phyloP scores from a whole-genome alignment of 2,113 vertebrate genomes.

The Anolis carolinensis region DNA sequence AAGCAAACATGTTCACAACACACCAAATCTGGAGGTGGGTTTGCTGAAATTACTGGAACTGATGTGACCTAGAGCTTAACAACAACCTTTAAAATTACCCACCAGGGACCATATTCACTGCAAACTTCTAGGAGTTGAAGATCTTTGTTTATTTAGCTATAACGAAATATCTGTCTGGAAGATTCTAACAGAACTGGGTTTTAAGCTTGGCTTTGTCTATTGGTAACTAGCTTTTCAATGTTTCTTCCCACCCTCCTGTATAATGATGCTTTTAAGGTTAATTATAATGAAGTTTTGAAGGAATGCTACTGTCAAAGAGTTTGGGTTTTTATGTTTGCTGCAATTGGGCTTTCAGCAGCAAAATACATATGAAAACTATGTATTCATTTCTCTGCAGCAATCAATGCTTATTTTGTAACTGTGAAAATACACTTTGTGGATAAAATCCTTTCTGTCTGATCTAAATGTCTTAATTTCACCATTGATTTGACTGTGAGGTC shows the following conservation, averaged over 20 bases:
- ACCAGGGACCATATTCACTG: too few species aligned
- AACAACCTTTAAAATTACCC: too few species aligned
- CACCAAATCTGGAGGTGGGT: too few species aligned
- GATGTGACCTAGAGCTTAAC: too few species aligned
- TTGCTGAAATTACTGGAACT: too few species aligned
- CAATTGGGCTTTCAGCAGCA: slow-evolving; percentile 22
- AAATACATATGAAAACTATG: neutral
- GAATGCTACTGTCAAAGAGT: neutral
- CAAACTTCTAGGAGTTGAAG: too few species aligned
- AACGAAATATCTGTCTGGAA: too few species aligned
- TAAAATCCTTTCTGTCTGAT: neutral
- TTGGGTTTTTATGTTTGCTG: neutral
- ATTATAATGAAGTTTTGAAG: slow-evolving; percentile 1
- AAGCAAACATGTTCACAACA: too few species aligned
- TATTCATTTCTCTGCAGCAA: neutral
- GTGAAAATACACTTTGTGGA: neutral
- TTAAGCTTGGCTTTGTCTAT: too few species aligned
- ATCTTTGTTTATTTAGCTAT: too few species aligned
- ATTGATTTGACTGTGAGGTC: slow-evolving; percentile 22
- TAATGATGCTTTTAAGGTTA: neutral
- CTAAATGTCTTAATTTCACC: slow-evolving; percentile 19
- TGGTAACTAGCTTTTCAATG: neutral
- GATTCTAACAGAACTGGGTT: too few species aligned
- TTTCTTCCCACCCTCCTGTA: neutral
- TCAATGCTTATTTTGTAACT: slow-evolving; percentile 33